phyloP scores from a whole-genome alignment of 2,888 invertebrate genomes.

The Caenorhabditis sp. region DNA sequence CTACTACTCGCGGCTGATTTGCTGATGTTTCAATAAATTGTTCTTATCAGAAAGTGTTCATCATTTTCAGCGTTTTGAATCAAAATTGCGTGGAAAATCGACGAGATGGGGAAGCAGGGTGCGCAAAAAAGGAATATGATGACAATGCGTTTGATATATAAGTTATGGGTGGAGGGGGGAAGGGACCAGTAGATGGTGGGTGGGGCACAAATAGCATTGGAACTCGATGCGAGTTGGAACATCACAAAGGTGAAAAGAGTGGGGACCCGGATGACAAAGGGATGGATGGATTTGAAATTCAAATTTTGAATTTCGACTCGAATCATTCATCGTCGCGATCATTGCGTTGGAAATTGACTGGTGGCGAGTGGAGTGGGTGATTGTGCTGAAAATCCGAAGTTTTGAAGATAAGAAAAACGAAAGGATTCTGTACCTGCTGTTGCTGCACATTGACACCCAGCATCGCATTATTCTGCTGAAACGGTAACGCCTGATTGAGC shows the following conservation, averaged over 20 bases:
- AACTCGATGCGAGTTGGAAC: background rate
- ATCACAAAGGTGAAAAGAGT: constrained; percentile 16
- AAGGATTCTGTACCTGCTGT: constrained; percentile 22
- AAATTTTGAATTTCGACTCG: no score
- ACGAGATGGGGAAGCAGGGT: background rate
- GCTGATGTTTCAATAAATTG: no score
- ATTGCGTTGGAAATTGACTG: constrained; percentile 64
- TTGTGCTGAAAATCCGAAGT: constrained; percentile 47
- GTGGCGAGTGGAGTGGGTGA: constrained; percentile 70
- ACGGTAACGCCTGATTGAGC: background rate
- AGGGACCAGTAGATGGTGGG: constrained; percentile 6
- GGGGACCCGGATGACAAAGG: constrained; percentile 13
- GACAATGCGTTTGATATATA: background rate
- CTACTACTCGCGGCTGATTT: no score
- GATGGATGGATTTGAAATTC: background rate
- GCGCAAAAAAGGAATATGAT: background rate
- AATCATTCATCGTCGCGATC: constrained; percentile 35
- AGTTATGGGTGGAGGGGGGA: background rate
- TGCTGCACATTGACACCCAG: constrained; percentile 61
- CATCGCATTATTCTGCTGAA: constrained; percentile 21
- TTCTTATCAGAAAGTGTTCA: no score
- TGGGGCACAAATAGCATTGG: background rate
- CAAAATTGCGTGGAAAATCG: background rate
- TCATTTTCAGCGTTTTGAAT: no score
- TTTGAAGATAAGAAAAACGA: background rate